A percentile compares a stretch with the other conserved stretches of the same genome.
phyloP scores from a whole-genome alignment of 2,797 vertebrate genomes.

The Nothura maculosa region DNA sequence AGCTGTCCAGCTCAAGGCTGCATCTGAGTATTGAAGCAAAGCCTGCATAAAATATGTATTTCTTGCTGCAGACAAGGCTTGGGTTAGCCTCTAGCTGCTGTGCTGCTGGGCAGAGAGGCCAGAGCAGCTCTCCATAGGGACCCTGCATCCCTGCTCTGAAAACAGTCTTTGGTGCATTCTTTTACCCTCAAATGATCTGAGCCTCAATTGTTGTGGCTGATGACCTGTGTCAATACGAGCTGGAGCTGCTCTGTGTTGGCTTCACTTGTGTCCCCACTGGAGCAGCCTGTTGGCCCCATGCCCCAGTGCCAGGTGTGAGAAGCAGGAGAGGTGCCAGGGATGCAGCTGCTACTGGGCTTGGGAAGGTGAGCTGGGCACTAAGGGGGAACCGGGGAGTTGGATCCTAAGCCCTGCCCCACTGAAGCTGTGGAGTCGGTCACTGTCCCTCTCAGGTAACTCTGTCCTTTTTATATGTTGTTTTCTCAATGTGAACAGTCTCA shows the following conservation, averaged over 20 bases:
- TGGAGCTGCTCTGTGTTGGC: background rate
- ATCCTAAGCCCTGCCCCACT: background rate
- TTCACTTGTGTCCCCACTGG: rapidly evolving
- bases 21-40: background rate
- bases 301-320: background rate
- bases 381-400: background rate
- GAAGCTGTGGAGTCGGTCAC: too few relatives aligned
- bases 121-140: background rate
- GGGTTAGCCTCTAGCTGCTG: background rate
- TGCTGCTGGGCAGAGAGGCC: background rate
- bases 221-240: rapidly evolving
- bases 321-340: background rate
- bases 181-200: background rate
- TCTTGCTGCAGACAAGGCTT: background rate
- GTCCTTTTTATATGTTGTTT: background rate
- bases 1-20: background rate
- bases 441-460: background rate
- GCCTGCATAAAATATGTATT: background rate
- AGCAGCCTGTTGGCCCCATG: background rate
- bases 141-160: background rate
- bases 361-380: background rate
- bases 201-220: background rate
- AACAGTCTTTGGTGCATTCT: background rate
- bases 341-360: background rate
- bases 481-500: background rate